A percentile compares a stretch with the other conserved stretches of the same genome.
Evolutionary conservation across 2,113 vertebrate species (phyloP).

Genomic region (Panthera tigris): DNA sequence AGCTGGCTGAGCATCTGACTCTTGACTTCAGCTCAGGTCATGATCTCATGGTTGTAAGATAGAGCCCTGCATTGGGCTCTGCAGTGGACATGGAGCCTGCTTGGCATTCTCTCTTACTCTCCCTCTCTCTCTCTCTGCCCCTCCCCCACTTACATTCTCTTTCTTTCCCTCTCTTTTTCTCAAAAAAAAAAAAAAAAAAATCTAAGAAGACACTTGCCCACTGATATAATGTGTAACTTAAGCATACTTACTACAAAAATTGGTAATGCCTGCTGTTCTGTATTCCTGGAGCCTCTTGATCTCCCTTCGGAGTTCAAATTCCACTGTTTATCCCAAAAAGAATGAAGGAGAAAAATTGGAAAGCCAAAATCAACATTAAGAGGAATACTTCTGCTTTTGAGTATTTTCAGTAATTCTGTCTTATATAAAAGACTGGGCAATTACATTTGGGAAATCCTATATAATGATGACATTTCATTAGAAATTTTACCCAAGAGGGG

Average conservation of each 20-base stretch:
- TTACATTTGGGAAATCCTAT: background rate
- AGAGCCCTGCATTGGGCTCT: no score
- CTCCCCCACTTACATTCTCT: no score
- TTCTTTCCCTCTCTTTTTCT: no score
- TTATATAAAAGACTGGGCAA: background rate
- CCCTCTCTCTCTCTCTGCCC: no score
- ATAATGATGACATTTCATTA: slow-evolving; percentile 4
- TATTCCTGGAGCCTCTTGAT: slow-evolving; percentile 96
- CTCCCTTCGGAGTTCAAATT: slow-evolving; percentile 96
- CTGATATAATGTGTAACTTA: background rate
- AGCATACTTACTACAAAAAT: slow-evolving; percentile 95
- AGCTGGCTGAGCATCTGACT: no score
- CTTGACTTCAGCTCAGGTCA: no score
- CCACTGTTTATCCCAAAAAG: slow-evolving; percentile 87
- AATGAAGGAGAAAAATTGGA: slow-evolving; percentile 54
- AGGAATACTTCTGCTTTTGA: background rate
- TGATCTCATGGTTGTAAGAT: no score
- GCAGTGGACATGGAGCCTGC: no score
- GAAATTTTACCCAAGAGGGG: slow-evolving; percentile 28
- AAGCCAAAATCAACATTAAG: slow-evolving; percentile 58
- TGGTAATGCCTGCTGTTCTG: slow-evolving; percentile 94
- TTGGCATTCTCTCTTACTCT: no score
- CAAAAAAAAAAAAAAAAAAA: no score
- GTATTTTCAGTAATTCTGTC: slow-evolving; percentile 42
- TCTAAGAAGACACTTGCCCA: background rate